phyloP scores from a whole-genome alignment of 92 coral and sea anemone genomes.

The Palythoa grandiflora region DNA sequence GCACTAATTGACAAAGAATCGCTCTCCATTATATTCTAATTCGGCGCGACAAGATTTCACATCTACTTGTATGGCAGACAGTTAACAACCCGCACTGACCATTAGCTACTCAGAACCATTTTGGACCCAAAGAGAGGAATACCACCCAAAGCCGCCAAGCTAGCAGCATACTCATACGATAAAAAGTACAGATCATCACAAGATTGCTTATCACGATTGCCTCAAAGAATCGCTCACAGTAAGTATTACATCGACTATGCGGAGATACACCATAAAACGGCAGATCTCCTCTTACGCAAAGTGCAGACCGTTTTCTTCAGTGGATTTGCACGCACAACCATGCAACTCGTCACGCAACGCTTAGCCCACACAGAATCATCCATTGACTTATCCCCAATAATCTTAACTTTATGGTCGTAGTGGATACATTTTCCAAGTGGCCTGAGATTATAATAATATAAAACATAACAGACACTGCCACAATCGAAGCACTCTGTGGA shows the following conservation, averaged over 20 bases:
- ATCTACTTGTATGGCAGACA: no score
- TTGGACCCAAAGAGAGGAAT: neutral
- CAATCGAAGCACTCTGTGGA: slow-evolving; percentile 34
- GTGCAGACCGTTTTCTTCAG: no score
- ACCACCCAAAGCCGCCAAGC: neutral
- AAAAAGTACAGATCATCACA: slow-evolving; percentile 50
- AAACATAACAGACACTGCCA: slow-evolving; percentile 49
- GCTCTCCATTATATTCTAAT: neutral
- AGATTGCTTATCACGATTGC: slow-evolving; percentile 56
- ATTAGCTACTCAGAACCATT: neutral
- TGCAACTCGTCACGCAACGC: neutral
- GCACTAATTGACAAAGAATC: neutral
- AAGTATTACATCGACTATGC: neutral
- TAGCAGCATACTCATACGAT: slow-evolving; percentile 10
- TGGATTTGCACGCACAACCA: no score
- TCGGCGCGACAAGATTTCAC: neutral
- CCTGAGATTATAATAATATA: slow-evolving; percentile 44
- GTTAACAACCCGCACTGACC: no score
- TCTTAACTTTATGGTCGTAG: slow-evolving; percentile 20
- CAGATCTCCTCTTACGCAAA: slow-evolving; percentile 6
- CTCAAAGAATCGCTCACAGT: slow-evolving; percentile 7
- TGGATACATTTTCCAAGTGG: slow-evolving; percentile 55
- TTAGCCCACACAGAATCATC: slow-evolving; percentile 5
- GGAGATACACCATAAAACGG: slow-evolving; percentile 19
- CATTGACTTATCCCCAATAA: no score